These are phyloP conservation scores for Mormoops blainvillei DNA, from an alignment of 2,113 vertebrate species.

Conservation along the genomic window DNA sequence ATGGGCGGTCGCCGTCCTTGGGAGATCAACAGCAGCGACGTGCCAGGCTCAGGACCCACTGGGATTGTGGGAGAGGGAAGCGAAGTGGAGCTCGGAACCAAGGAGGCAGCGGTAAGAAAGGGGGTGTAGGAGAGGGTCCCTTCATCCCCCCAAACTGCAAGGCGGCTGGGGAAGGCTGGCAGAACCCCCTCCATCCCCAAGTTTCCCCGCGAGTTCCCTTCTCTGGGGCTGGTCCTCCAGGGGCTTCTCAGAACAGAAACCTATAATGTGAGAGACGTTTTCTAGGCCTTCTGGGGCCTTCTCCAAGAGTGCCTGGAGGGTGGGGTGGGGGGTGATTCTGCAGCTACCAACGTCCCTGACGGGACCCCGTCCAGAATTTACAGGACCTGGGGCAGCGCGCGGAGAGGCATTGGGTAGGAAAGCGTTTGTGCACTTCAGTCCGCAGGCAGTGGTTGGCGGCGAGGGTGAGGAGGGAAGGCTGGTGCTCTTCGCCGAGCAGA, in stretches of 20 bases:
- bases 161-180: background rate
- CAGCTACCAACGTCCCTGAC: background rate
- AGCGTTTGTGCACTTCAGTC: background rate
- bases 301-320: background rate
- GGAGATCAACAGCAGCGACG: background rate
- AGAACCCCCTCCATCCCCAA: background rate
- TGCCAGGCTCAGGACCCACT: background rate
- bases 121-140: background rate
- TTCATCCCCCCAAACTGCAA: background rate
- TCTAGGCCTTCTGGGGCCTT: background rate
- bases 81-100: background rate
- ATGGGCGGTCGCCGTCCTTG: rapidly evolving
- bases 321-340: background rate
- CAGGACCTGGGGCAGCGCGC: too few relatives aligned
- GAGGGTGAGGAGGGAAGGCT: background rate
- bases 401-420: background rate
- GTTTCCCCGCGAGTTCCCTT: background rate
- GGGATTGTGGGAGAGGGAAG: background rate
- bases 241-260: background rate
- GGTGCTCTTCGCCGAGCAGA: background rate
- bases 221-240: background rate
- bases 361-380: background rate
- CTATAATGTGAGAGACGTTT: background rate
- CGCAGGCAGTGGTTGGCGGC: background rate
- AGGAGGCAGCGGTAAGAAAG: background rate